These are phyloP conservation scores for Gandaritis pyraliata DNA, from an alignment of 2,888 invertebrate species.

Conservation along the genomic window DNA sequence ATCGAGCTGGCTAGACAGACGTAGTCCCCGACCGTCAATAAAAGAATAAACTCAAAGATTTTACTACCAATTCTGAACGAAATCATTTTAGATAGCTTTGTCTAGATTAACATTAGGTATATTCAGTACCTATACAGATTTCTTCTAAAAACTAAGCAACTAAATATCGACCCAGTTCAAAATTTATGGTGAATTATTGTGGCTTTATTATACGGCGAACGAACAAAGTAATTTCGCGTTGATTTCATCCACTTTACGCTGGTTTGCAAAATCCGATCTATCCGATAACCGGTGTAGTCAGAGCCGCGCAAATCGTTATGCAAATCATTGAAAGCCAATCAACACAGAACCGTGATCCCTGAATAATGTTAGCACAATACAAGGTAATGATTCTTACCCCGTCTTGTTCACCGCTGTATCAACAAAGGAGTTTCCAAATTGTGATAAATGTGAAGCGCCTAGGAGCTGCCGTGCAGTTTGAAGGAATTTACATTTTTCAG, in stretches of 20 bases:
- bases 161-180: neutral
- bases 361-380: conserved; percentile 43
- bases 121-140: no score
- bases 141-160: no score
- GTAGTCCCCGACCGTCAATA: conserved; percentile 13
- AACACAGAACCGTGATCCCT: conserved; percentile 43
- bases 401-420: conserved; percentile 12
- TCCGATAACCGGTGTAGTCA: conserved; percentile 19
- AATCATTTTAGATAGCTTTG: neutral
- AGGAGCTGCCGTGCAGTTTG: neutral
- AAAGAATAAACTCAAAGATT: conserved; percentile 11
- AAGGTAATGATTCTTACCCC: conserved; percentile 18
- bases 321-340: conserved; percentile 49
- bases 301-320: conserved; percentile 41
- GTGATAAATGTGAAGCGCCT: conserved; percentile 15
- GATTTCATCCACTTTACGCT: conserved; percentile 21
- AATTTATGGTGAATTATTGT: neutral
- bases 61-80: conserved; percentile 1
- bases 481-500: neutral
- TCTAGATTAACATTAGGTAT: no score
- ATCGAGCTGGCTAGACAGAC: conserved; percentile 16
- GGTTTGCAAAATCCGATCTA: conserved; percentile 28
- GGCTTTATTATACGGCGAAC: neutral
- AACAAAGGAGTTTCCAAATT: conserved; percentile 16
- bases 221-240: conserved; percentile 23